Conservation (phyloP, 2,797 vertebrate genomes). For the Leptoclinus maculatus region DNA sequence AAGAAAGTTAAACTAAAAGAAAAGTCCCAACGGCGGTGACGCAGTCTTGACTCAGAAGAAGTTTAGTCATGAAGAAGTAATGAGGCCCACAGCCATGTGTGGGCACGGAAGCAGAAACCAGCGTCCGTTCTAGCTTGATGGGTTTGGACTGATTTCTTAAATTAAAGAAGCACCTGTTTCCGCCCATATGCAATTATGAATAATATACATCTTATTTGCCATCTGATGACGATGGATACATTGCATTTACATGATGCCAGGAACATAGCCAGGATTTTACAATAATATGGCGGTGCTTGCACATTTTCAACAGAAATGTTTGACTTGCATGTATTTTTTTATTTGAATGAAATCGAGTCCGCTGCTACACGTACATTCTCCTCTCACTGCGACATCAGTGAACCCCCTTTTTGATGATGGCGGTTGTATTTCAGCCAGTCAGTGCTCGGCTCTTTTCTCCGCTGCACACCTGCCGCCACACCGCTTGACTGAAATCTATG, state of each 20-base stretch:
- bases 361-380: not conserved
- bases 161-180: conserved; percentile 19
- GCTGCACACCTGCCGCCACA: not conserved
- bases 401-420: not conserved
- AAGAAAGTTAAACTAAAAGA: conserved; percentile 47
- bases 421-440: not conserved
- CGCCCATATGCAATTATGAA: not conserved
- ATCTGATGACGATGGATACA: conserved; percentile 1
- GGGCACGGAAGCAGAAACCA: conserved; percentile 42
- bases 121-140: conserved; percentile 25
- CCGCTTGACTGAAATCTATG: not conserved
- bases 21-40: conserved; percentile 48
- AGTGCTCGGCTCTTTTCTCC: not conserved
- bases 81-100: conserved; percentile 40
- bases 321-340: not conserved
- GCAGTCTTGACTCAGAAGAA: conserved; percentile 48
- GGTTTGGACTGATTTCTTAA: conserved; percentile 17
- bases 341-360: not conserved
- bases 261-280: not conserved
- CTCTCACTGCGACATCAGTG: not conserved
- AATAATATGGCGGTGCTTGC: not conserved
- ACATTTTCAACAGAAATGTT: not conserved
- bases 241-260: not conserved
- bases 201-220: not conserved
- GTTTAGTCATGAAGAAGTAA: conserved; percentile 58